Percentiles rank a stretch among this genome's conserved stretches.
These are phyloP conservation scores for Rhagophthalmus giganteus DNA, from an alignment of 2,888 invertebrate species.

Conservation along the genomic window DNA sequence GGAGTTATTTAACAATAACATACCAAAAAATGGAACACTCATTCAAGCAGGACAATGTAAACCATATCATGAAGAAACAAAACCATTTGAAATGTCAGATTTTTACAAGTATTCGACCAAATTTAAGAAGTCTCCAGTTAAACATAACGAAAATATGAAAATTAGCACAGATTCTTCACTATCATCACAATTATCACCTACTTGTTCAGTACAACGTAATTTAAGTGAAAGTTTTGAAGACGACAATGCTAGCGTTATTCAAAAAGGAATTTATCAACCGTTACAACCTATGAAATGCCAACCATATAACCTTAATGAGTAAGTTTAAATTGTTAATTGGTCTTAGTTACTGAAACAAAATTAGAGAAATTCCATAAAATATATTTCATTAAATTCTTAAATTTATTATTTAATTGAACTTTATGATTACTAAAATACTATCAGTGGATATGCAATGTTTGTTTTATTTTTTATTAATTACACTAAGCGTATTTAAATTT, in stretches of 20 bases:
- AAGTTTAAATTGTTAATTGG: too few relatives aligned
- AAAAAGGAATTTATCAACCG: constrained; percentile 57
- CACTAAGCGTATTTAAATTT: too few relatives aligned
- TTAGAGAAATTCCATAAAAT: too few relatives aligned
- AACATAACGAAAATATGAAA: constrained; percentile 13
- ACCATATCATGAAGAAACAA: constrained; percentile 90
- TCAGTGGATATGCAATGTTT: too few relatives aligned
- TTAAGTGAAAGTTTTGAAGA: constrained; percentile 21
- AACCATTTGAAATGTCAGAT: constrained; percentile 97
- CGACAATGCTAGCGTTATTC: constrained; percentile 36
- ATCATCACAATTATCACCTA: constrained; percentile 23
- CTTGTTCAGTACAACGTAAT: constrained; percentile 15
- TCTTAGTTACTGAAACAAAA: too few relatives aligned
- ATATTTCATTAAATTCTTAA: too few relatives aligned
- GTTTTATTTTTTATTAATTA: too few relatives aligned
- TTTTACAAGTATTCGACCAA: constrained; percentile 97
- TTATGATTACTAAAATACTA: too few relatives aligned
- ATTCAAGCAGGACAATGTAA: constrained; percentile 88
- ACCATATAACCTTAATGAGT: constrained; percentile 43
- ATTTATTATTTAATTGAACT: too few relatives aligned
- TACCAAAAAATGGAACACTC: constrained; percentile 81
- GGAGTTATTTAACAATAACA: constrained; percentile 61
- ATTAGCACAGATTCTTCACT: constrained; percentile 5
- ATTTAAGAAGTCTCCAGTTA: constrained; percentile 66
- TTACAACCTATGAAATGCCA: constrained; percentile 58